Evolutionary conservation across 2,888 invertebrate genomes (phyloP).

Genomic region (Spisula solida): DNA sequence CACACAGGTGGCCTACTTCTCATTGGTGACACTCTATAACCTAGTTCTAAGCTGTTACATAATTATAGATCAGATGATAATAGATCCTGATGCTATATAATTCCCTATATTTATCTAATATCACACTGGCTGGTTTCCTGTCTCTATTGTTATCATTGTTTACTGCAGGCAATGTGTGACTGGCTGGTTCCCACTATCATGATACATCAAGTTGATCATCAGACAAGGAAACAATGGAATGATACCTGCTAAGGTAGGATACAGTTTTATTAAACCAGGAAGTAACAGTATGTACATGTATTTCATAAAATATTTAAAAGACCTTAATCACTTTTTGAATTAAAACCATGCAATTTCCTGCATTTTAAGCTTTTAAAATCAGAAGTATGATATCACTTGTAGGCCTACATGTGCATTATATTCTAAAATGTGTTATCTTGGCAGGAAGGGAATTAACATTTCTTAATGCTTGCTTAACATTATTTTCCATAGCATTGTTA

Average conservation of each 20-base stretch:
- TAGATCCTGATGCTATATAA: not conserved
- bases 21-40: not conserved
- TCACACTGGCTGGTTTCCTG: constrained; percentile 3
- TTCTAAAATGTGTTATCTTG: too few relatives aligned
- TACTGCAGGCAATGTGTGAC: not conserved
- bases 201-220: not conserved
- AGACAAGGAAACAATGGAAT: not conserved
- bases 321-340: too few relatives aligned
- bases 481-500: too few relatives aligned
- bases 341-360: too few relatives aligned
- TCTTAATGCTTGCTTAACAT: too few relatives aligned
- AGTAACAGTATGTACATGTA: too few relatives aligned
- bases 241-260: not conserved
- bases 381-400: too few relatives aligned
- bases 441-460: too few relatives aligned
- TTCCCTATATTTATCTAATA: not conserved
- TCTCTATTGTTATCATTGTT: not conserved
- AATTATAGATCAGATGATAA: not conserved
- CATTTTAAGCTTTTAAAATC: too few relatives aligned
- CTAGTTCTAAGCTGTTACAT: constrained; percentile 5
- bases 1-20: not conserved
- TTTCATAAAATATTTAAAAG: too few relatives aligned
- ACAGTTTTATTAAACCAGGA: not conserved
- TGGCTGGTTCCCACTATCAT: not conserved
- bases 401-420: too few relatives aligned